Percentiles rank a stretch among this genome's conserved stretches.
Conservation (phyloP, 53 echinoderm and acorn worm species). For the Mesocentrotus franciscanus region DNA sequence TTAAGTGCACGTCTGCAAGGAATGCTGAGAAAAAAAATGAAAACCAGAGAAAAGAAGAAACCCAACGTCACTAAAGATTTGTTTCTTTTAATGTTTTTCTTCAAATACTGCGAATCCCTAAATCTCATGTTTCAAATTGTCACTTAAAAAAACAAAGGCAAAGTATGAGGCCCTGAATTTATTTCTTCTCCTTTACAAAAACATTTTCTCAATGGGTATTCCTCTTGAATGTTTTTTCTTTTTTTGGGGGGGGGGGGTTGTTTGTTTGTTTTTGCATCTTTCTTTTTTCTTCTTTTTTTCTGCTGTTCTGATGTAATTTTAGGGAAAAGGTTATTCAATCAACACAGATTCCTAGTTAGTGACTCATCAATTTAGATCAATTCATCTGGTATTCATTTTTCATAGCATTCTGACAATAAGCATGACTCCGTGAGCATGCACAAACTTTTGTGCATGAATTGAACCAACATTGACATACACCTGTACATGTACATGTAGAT, state of each 20-base stretch:
- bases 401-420: not conserved
- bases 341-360: not conserved
- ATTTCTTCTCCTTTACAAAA: not conserved
- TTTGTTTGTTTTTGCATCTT: too few relatives aligned
- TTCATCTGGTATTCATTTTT: slow-evolving; percentile 20
- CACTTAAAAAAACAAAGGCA: not conserved
- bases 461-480: not conserved
- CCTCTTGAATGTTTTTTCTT: not conserved
- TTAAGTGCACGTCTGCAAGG: slow-evolving; percentile 9
- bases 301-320: too few relatives aligned
- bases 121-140: not conserved
- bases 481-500: not conserved
- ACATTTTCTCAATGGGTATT: not conserved
- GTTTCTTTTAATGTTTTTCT: not conserved
- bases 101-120: not conserved
- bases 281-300: too few relatives aligned
- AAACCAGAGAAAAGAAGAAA: slow-evolving; percentile 56
- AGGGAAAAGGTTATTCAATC: too few relatives aligned
- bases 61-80: not conserved
- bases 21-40: slow-evolving; percentile 41
- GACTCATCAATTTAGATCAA: not conserved
- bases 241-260: not conserved
- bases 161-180: not conserved
- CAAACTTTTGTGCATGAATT: too few relatives aligned
- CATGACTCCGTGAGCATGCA: not conserved